A percentile compares a stretch with the other conserved stretches of the same genome.
Conservation (phyloP, 2,113 vertebrate species). For the Ciconia maguari region DNA sequence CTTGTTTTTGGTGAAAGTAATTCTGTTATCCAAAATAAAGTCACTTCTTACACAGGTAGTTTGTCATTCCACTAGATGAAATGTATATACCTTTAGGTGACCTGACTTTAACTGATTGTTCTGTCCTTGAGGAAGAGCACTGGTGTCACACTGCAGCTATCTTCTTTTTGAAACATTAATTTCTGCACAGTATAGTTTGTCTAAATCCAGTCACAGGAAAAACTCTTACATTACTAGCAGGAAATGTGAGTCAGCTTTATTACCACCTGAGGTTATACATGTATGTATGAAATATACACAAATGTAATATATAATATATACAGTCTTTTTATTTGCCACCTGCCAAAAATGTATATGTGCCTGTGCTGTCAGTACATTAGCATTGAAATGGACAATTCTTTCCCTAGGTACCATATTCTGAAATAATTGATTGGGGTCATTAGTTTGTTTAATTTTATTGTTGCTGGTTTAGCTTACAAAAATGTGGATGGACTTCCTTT, state of each 20-base stretch:
- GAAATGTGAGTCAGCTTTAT: not conserved
- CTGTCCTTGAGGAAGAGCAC: not conserved
- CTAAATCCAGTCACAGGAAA: not conserved
- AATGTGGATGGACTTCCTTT: not conserved
- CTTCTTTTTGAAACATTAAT: not conserved
- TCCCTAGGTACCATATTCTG: not conserved
- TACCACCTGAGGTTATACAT: not conserved
- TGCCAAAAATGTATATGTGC: not conserved
- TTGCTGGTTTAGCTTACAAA: not conserved
- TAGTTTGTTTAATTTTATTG: not conserved
- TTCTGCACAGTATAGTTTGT: not conserved
- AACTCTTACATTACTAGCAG: not conserved
- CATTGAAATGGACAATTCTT: not conserved
- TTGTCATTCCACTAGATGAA: not conserved
- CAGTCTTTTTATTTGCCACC: not conserved
- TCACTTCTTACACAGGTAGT: accelerated
- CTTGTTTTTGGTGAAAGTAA: not conserved
- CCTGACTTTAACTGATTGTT: not conserved
- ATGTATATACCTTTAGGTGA: not conserved
- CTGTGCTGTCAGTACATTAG: not conserved
- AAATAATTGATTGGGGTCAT: not conserved
- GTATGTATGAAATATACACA: not conserved
- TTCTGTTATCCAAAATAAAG: not conserved
- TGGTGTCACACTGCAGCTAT: not conserved
- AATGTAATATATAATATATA: not conserved